Evolutionary conservation across 2,113 vertebrate genomes (phyloP).

Genomic region (Amphiprion percula): DNA sequence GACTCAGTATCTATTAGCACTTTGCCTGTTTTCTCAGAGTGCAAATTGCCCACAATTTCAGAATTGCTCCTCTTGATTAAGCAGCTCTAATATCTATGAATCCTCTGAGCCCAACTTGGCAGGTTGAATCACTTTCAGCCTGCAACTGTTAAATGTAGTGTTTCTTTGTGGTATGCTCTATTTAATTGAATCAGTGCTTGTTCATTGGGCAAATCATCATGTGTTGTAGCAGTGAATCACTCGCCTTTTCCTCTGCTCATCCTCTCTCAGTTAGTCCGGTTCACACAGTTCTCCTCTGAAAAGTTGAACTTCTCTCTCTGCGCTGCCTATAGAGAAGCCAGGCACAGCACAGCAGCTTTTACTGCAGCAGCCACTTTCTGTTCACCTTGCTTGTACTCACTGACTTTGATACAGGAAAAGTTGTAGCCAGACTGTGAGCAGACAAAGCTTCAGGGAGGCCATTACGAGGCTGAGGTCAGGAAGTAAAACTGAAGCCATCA

Average conservation of each 20-base stretch:
- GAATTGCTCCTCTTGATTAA: slow-evolving; percentile 30
- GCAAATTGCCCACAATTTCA: not conserved
- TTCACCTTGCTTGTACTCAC: slow-evolving; percentile 50
- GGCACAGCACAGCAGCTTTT: slow-evolving; percentile 9
- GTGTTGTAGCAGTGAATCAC: not conserved
- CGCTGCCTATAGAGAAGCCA: slow-evolving; percentile 1
- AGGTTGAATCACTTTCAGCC: slow-evolving; percentile 27
- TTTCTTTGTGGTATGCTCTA: slow-evolving; percentile 20
- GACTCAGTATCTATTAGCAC: slow-evolving; percentile 3
- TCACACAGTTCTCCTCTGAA: not conserved
- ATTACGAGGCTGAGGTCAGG: slow-evolving; percentile 37
- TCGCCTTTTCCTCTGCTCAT: slow-evolving; percentile 4
- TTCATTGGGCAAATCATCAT: slow-evolving; percentile 34
- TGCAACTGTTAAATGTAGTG: slow-evolving; percentile 31
- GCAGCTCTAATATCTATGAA: slow-evolving; percentile 20
- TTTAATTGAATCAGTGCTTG: slow-evolving; percentile 40
- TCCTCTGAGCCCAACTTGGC: slow-evolving; percentile 38
- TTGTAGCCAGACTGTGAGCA: slow-evolving; percentile 29
- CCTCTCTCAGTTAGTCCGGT: slow-evolving; percentile 10
- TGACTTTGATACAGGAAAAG: slow-evolving; percentile 44
- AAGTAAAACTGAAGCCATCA: slow-evolving; percentile 40
- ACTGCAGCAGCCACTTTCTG: slow-evolving; percentile 20
- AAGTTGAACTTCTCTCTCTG: slow-evolving; percentile 7
- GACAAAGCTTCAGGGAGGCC: slow-evolving; percentile 20
- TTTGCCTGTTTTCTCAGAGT: not conserved